Evolutionary conservation across 2,113 vertebrate genomes (phyloP).

Genomic region (Haemorhous mexicanus): DNA sequence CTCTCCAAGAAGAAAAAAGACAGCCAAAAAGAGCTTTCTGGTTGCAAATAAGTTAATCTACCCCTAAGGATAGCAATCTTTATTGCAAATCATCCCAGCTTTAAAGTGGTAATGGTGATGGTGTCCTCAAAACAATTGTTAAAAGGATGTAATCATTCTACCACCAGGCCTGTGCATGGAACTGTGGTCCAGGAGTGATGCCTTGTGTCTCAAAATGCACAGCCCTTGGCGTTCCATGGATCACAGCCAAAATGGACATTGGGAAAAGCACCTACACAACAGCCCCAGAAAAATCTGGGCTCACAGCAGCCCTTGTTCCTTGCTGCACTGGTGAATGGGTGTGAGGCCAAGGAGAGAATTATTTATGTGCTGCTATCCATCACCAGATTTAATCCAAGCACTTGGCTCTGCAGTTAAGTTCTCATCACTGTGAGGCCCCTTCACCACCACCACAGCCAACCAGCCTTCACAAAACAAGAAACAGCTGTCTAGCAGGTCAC

Average conservation of each 20-base stretch:
- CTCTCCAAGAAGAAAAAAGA: background rate
- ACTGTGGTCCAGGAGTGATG: background rate
- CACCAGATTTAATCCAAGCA: background rate
- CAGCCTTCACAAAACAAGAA: background rate
- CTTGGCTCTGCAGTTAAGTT: background rate
- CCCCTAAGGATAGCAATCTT: background rate
- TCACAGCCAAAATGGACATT: fast-evolving
- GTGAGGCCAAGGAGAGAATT: background rate
- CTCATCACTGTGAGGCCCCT: background rate
- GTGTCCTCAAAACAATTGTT: background rate
- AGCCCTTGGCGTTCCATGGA: background rate
- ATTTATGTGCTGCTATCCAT: background rate
- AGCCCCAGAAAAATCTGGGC: background rate
- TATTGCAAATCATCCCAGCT: background rate
- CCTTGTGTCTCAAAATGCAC: background rate
- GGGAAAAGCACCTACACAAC: background rate
- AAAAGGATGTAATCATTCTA: background rate
- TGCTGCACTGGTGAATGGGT: background rate
- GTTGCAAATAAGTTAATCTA: background rate
- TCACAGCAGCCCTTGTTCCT: background rate
- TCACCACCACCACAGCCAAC: background rate
- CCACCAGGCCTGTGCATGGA: fast-evolving
- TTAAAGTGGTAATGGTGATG: background rate
- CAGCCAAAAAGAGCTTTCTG: background rate
- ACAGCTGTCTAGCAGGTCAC: background rate